Base-by-base conservation (phyloP, 2,113 vertebrate genomes). In the Falcunculus frontatus region DNA sequence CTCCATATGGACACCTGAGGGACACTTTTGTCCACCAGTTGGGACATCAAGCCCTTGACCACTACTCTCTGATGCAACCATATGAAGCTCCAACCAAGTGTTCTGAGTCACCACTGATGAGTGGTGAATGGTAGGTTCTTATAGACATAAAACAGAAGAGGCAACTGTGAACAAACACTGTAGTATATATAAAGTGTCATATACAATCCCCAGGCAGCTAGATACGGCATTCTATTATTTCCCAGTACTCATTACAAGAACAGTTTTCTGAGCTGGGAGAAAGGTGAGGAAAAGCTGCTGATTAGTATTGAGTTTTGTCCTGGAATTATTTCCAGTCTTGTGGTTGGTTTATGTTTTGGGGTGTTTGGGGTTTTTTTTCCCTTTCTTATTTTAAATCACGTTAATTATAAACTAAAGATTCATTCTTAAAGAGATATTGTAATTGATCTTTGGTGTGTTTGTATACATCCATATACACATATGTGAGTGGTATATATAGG, bases 351-450 rank as follows among this genome's bases (percentile, higher is more conserved):
- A 6, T 68, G 25, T 25, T 32, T 39, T n/a, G 32, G 4, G n/a
- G 13, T 39, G 25, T 13, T 70, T 64, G 14, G 20, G 20, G 19
- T 5, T 6, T 33, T 1, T 6, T 10, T 4, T 0, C 4, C 1
- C 13, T 33, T 72, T 32, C 7, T 62, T 65, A 49, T 62, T 88
- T 86, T 76, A 53, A 65, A 76, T 67, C 9, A 72, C 17, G 25
- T 46, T 3, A 63, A 53, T 49, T 55, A 10, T 55, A 60, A 80
- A 81, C 5, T 69, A 86, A 76, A 39, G 26, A n/a, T 17, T 69
- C 0, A 6, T 72, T 81, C 33, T 44, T 67, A 60, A 74, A 70
- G 16, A 74, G 8, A 70, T 39, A 25, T 52, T 84, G 6, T 75
- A 74, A 84, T n/a, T 53, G 5, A 65, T 50, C 46, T 55, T 8